Conservation (phyloP, 2,113 vertebrate genomes). For the Bucco capensis region DNA sequence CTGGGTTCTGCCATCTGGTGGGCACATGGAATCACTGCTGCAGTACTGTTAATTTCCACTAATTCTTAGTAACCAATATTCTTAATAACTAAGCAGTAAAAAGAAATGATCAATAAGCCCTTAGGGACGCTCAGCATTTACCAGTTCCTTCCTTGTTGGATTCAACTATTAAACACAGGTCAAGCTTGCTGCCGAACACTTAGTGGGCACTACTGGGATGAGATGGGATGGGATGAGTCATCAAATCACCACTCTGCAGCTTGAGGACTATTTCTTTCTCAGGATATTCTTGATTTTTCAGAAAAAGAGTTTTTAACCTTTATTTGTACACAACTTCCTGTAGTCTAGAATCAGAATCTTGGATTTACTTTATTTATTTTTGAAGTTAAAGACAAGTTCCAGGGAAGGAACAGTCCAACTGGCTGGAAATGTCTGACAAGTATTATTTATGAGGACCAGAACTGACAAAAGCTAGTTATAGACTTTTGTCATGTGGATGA, state of each 20-base stretch:
- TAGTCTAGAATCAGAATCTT: neutral
- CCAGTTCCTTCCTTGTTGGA: neutral
- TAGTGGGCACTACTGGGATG: neutral
- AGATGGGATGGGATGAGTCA: neutral
- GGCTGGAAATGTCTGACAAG: neutral
- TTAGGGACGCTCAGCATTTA: neutral
- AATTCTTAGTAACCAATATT: neutral
- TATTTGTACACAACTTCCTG: neutral
- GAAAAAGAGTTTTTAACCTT: neutral
- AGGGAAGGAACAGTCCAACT: neutral
- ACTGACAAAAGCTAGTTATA: neutral
- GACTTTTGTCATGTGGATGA: neutral
- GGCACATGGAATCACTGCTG: neutral
- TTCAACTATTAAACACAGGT: neutral
- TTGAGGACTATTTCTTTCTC: neutral
- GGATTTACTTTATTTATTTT: neutral
- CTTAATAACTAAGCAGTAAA: neutral
- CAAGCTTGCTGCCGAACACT: neutral
- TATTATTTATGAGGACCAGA: neutral
- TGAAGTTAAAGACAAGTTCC: neutral
- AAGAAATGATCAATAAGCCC: neutral
- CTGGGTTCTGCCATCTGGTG: conserved; percentile 52
- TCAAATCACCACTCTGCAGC: neutral
- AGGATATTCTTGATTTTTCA: neutral
- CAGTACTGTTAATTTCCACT: neutral